A percentile compares a stretch with the other conserved stretches of the same genome.
Evolutionary conservation across 2,797 vertebrate genomes (phyloP).

Genomic region (Parauchenoglanis ngamensis): DNA sequence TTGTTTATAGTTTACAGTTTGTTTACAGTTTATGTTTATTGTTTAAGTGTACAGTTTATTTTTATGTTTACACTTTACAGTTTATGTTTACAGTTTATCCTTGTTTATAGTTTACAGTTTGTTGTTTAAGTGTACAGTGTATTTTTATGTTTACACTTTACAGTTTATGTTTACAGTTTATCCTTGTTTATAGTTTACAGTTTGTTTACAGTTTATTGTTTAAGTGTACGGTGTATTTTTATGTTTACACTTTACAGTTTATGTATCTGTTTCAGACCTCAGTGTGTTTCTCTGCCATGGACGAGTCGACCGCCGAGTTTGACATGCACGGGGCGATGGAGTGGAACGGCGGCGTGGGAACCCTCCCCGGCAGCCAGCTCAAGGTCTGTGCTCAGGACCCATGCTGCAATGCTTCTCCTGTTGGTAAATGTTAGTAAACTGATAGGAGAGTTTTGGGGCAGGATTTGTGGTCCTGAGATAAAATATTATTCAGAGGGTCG

Average conservation of each 20-base stretch:
- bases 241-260: background rate
- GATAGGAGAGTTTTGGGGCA: background rate
- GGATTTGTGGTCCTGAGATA: background rate
- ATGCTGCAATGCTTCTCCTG: conserved; percentile 1
- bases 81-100: background rate
- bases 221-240: background rate
- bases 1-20: background rate
- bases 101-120: too few relatives aligned
- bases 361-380: conserved; percentile 82
- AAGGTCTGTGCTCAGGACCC: conserved; percentile 68
- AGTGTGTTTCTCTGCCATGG: conserved; percentile 66
- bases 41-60: background rate
- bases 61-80: background rate
- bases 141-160: background rate
- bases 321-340: conserved; percentile 86
- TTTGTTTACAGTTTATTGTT: background rate
- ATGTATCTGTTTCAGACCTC: conserved; percentile 35
- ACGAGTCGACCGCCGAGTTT: conserved; percentile 80
- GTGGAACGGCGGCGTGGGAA: conserved; percentile 85
- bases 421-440: background rate
- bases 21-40: background rate
- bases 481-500: background rate
- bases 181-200: background rate
- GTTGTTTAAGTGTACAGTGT: too few relatives aligned
- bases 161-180: background rate